Conservation (phyloP, 2,888 invertebrate species). For the Leptinotarsa juncta region DNA sequence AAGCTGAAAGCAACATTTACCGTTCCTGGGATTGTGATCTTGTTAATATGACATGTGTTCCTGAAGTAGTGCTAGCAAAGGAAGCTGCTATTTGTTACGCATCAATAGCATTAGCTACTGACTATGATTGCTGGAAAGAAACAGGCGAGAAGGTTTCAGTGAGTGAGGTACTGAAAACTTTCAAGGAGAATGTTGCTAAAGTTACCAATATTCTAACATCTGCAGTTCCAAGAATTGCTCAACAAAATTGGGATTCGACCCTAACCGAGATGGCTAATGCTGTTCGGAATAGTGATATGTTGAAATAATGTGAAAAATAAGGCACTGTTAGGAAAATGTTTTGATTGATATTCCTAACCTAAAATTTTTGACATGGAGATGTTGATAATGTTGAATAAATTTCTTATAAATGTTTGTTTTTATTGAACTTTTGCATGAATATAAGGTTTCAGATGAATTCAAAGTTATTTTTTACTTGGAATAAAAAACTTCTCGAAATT, state of each 20-base stretch:
- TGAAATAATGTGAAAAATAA: not conserved
- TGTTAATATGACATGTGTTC: conserved; percentile 97
- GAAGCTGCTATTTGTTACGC: conserved; percentile 95
- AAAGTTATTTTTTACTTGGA: no score
- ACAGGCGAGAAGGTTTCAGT: conserved; percentile 77
- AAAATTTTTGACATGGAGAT: no score
- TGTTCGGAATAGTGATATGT: conserved; percentile 33
- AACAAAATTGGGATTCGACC: conserved; percentile 76
- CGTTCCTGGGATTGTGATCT: conserved; percentile 88
- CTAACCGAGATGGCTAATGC: conserved; percentile 66
- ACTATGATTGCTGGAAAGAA: conserved; percentile 97
- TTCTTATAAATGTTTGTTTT: no score
- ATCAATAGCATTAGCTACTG: conserved; percentile 93
- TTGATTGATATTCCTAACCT: no score
- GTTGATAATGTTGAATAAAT: no score
- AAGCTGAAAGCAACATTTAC: conserved; percentile 91
- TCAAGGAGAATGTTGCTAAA: conserved; percentile 82
- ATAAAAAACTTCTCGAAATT: no score
- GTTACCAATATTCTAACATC: conserved; percentile 79
- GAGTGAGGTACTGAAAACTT: conserved; percentile 80
- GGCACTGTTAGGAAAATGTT: no score
- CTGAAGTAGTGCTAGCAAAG: conserved; percentile 95
- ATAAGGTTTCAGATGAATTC: no score
- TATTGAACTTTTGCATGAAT: no score
- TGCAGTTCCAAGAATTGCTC: conserved; percentile 79